Conservation (phyloP, 2,888 invertebrate species). For the Hedya salicella region DNA sequence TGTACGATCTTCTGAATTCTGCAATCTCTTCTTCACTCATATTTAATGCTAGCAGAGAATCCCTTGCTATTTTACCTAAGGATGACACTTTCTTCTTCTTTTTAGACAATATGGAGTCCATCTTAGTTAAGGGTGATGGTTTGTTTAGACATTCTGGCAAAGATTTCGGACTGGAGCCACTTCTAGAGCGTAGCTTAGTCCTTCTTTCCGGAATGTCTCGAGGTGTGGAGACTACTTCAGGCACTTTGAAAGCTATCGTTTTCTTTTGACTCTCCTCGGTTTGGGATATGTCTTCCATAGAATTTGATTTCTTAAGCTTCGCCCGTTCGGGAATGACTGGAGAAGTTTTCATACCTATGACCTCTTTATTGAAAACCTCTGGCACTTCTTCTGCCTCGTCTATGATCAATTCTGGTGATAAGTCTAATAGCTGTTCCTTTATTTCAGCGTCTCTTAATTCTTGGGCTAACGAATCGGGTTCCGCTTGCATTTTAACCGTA, state of each 20-base stretch:
- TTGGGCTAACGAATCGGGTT: constrained; percentile 66
- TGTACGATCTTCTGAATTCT: constrained; percentile 74
- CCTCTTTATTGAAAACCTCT: constrained; percentile 66
- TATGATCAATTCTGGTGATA: constrained; percentile 76
- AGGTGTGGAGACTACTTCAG: constrained; percentile 69
- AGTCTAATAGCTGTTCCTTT: constrained; percentile 67
- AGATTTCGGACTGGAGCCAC: constrained; percentile 79
- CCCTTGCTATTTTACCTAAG: constrained; percentile 78
- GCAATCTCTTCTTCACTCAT: constrained; percentile 81
- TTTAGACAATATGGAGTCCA: constrained; percentile 65
- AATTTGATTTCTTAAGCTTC: constrained; percentile 74
- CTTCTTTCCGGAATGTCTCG: constrained; percentile 75
- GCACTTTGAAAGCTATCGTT: constrained; percentile 74
- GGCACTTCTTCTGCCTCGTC: constrained; percentile 69
- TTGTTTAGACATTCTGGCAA: constrained; percentile 77
- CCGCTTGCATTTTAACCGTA: constrained; percentile 47
- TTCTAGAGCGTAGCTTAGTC: constrained; percentile 65
- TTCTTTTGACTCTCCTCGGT: constrained; percentile 67
- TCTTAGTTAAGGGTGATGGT: constrained; percentile 68
- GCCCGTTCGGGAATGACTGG: constrained; percentile 74
- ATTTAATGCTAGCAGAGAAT: constrained; percentile 76
- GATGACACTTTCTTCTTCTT: constrained; percentile 78
- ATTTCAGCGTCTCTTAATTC: constrained; percentile 74
- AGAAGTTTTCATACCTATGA: constrained; percentile 62
- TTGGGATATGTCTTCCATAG: constrained; percentile 71